Conservation (phyloP, 1,140 invertebrate genomes). For the Xylocopa sonorina region DNA sequence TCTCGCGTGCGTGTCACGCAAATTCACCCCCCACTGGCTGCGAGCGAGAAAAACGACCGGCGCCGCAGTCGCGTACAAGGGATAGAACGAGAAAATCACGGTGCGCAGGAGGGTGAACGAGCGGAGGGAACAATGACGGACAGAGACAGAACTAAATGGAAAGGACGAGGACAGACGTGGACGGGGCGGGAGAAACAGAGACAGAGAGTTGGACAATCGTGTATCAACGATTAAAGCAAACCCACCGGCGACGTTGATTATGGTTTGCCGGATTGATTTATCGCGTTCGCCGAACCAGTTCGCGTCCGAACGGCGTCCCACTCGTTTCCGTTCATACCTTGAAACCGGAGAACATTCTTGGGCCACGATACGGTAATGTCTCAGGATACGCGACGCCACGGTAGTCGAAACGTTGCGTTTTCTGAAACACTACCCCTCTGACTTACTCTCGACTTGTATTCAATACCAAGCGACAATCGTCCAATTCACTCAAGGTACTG, state of each 20-base stretch:
- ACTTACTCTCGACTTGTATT: too few relatives aligned
- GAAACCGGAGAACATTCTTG: slow-evolving; percentile 7
- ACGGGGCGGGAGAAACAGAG: background rate
- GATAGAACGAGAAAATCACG: background rate
- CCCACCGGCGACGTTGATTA: slow-evolving; percentile 72
- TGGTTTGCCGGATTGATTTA: slow-evolving; percentile 73
- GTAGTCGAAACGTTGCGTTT: too few relatives aligned
- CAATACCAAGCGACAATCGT: too few relatives aligned
- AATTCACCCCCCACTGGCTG: slow-evolving; percentile 56
- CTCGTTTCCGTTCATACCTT: slow-evolving; percentile 44
- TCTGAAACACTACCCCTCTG: too few relatives aligned
- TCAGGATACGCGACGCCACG: too few relatives aligned
- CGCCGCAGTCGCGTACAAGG: background rate
- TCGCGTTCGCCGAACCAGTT: slow-evolving; percentile 58
- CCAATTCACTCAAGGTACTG: too few relatives aligned
- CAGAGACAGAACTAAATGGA: too few relatives aligned
- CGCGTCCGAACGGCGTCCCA: slow-evolving; percentile 60
- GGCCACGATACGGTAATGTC: too few relatives aligned
- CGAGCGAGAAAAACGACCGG: slow-evolving; percentile 43
- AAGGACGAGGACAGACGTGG: background rate
- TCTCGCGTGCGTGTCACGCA: slow-evolving; percentile 69
- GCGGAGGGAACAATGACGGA: slow-evolving; percentile 22
- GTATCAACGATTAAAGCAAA: slow-evolving; percentile 73
- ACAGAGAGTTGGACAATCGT: slow-evolving; percentile 39
- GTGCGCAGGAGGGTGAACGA: background rate